A percentile compares a stretch with the other conserved stretches of the same genome.
Evolutionary conservation across 2,888 invertebrate genomes (phyloP).

Genomic region (Thymelicus lineola): DNA sequence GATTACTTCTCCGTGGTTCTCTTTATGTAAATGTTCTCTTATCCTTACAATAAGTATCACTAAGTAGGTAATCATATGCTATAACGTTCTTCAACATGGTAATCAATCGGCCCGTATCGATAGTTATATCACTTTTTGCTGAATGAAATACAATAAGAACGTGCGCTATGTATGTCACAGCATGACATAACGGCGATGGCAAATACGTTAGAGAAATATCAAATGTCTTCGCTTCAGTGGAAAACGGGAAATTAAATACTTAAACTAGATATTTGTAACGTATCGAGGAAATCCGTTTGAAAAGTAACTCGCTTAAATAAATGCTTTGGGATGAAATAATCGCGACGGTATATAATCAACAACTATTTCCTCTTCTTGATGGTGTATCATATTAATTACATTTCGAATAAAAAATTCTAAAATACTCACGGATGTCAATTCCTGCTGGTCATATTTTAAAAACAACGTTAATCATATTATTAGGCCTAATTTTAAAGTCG

Average conservation of each 20-base stretch:
- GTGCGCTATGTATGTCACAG: constrained; percentile 32
- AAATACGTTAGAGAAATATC: constrained; percentile 30
- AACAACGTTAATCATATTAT: constrained; percentile 78
- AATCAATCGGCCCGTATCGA: constrained; percentile 23
- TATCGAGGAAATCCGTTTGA: constrained; percentile 42
- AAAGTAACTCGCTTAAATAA: constrained; percentile 45
- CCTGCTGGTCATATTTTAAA: constrained; percentile 71
- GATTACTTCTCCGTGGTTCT: too few relatives aligned
- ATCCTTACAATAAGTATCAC: not conserved
- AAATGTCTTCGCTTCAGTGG: constrained; percentile 28
- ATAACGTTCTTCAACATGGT: not conserved
- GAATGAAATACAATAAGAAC: constrained; percentile 36
- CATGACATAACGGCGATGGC: constrained; percentile 31
- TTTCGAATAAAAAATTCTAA: constrained; percentile 46
- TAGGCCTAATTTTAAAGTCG: constrained; percentile 77
- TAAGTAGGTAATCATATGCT: not conserved
- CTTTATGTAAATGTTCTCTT: too few relatives aligned
- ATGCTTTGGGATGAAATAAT: constrained; percentile 51
- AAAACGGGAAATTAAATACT: constrained; percentile 35
- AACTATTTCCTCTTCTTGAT: constrained; percentile 53
- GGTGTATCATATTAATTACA: constrained; percentile 49
- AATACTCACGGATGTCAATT: constrained; percentile 72
- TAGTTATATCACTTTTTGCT: constrained; percentile 32
- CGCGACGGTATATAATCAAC: constrained; percentile 47
- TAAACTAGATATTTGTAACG: constrained; percentile 42